phyloP scores from a whole-genome alignment of 1,140 invertebrate genomes.

The Tetragnatha versicolor region DNA sequence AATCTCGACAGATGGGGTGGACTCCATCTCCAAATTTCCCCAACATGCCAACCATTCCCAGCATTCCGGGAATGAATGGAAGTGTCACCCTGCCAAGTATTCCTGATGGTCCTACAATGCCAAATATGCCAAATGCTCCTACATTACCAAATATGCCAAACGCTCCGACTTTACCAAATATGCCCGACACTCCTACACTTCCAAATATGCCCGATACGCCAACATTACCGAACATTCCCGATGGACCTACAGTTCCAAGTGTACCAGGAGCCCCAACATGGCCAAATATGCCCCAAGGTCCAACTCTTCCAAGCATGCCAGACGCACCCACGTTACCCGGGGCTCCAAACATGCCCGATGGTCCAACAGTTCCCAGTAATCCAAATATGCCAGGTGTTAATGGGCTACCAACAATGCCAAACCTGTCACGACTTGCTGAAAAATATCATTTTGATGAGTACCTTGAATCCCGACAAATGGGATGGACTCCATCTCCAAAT shows the following conservation, averaged over 20 bases:
- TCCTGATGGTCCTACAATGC: not conserved
- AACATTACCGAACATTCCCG: not conserved
- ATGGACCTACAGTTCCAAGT: not conserved
- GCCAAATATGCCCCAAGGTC: not conserved
- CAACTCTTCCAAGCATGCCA: not conserved
- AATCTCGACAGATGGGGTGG: not conserved
- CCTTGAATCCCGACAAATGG: not conserved
- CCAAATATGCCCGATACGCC: not conserved
- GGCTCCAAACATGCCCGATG: not conserved
- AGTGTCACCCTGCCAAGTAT: not conserved
- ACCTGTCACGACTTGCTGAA: not conserved
- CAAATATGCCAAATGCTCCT: not conserved
- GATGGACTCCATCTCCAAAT: too few species aligned
- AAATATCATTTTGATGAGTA: not conserved
- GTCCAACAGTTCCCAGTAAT: not conserved
- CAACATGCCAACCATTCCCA: not conserved
- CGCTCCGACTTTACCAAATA: not conserved
- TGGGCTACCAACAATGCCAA: not conserved
- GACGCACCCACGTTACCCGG: too few species aligned
- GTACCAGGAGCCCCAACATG: not conserved
- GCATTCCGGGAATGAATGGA: not conserved
- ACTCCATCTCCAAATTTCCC: not conserved
- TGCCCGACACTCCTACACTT: not conserved
- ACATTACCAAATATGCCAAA: not conserved
- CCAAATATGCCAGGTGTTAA: not conserved